Evolutionary conservation across 2,888 invertebrate genomes (phyloP), one percentile per base, ranked within the genome.

Genomic region (Drosophila neoperkinsi): DNA sequence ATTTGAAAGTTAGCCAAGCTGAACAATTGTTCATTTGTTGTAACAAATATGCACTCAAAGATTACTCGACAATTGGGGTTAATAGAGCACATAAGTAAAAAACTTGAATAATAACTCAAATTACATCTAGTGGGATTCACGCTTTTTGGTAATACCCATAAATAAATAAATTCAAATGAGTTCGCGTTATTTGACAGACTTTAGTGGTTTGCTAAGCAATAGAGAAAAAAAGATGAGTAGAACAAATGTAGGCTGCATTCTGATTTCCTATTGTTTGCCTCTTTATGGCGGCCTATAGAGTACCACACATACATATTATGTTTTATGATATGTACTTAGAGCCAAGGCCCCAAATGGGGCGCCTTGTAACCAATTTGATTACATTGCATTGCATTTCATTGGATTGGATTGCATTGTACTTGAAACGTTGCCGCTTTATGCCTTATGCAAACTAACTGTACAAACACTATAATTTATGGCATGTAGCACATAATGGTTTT

Each of bases 401-500:
- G 60, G 53, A 59, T 71, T 72, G 70, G 56, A 71, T 74, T 74
- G 71, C 72, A 64, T 74, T 72, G 70, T 77, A 71, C 73, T 79
- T 72, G 80, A 80, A 80, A 77, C 66, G 71, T 53, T 38, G 68
- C 78, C 69, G 80, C 84, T 77, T 85, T 85, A 83, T 86, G 88
- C 88, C 83, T 46, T 88, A 83, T 86, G 88, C 86, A 86, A 88
- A 84, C 84, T 88, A 86, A 88, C 86, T 80, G 80, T 82, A 74
- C 82, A 88, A 87, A 87, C 87, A 87, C 82, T 83, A 70, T 87
- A 88, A 87, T 87, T 87, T 87, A 87, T 88, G 67, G 74, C 82
- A 82, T 89, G 87, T 87, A 77, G 79, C 84, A 87, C 78, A 87
- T 87, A 87, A 87, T 89, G 81, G 87, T 74, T 89, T 87, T 87